These are phyloP conservation scores for Eira barbara DNA, from an alignment of 2,113 vertebrate genomes.

Conservation along the genomic window DNA sequence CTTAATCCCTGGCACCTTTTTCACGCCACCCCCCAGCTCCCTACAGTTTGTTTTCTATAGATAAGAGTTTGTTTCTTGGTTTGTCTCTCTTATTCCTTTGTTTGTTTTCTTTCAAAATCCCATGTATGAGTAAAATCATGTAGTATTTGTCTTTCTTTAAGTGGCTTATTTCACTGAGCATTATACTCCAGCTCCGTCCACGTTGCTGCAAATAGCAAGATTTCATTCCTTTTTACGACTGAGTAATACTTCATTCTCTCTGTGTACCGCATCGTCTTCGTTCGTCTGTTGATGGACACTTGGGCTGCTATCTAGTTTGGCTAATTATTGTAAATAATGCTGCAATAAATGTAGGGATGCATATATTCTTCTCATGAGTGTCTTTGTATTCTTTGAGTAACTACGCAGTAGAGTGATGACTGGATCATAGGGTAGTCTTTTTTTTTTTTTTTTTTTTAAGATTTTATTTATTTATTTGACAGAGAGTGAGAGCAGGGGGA, in stretches of 20 bases:
- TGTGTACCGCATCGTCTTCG: background rate
- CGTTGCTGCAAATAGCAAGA: background rate
- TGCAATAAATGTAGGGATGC: background rate
- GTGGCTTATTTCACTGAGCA: background rate
- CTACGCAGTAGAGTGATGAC: background rate
- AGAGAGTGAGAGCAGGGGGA: too few relatives aligned
- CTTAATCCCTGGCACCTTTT: background rate
- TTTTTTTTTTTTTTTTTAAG: background rate
- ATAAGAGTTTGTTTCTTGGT: background rate
- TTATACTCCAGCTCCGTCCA: background rate
- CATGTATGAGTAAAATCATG: background rate
- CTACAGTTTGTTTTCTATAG: background rate
- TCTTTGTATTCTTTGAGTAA: background rate
- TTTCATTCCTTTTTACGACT: background rate
- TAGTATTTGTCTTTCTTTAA: background rate
- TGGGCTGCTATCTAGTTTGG: background rate
- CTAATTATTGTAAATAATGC: background rate
- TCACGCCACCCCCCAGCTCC: background rate
- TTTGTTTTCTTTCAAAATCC: background rate
- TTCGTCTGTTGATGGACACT: background rate
- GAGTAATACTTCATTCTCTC: background rate
- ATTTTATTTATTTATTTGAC: too few relatives aligned
- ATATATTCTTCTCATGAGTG: background rate
- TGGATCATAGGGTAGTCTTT: background rate
- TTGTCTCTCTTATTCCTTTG: background rate